Evolutionary conservation across 2,113 vertebrate species (phyloP), one percentile per base, ranked within the genome.

Genomic region (Kryptolebias marmoratus): DNA sequence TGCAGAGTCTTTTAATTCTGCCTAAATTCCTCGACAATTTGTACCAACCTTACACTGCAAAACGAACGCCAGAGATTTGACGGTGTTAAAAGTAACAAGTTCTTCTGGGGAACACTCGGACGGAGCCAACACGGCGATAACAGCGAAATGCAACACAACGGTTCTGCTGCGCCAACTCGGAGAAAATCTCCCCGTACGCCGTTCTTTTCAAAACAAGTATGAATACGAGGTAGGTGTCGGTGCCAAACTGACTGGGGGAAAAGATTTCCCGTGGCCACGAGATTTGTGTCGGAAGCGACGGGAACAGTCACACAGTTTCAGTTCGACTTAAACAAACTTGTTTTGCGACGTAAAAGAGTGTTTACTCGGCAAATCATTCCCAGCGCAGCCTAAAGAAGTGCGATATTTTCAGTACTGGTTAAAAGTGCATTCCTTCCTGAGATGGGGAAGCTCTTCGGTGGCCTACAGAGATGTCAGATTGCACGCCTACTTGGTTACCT

Each of bases 21-120:
- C 88, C 92, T 94, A 91, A 92, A 91, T 90, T 92, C 82, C 88
- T 89, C 75, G 90, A 93, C 91, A 80, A 85, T 92, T 91, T 93
- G 88, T 89, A 88, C 84, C 82, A 55, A 64, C 80, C 81, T 88
- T 81, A 87, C 70, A 58, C 81, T 87, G 81, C 36, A 36, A 87
- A 79, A 88, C 76, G 61, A 77, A 75, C 81, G 81, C 81, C 83
- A 91, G 73, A 79, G 56, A 84, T 83, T 73, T 63, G 70, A 87
- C 58, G 47, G 75, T 39, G 75, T 54, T 56, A 54, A 36, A 55
- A 71, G 47, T 56, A 47, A 75, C 69, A 68, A 64, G 56, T 62
- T 71, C 66, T 72, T 81, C 68, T 42, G 39, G 39, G 5, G 8
- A 42, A 42, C 5, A 8, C 44, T 68, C 52, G 28, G 32, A 60